phyloP scores from a whole-genome alignment of 2,797 vertebrate genomes.

The Myoxocephalus aenaeus region DNA sequence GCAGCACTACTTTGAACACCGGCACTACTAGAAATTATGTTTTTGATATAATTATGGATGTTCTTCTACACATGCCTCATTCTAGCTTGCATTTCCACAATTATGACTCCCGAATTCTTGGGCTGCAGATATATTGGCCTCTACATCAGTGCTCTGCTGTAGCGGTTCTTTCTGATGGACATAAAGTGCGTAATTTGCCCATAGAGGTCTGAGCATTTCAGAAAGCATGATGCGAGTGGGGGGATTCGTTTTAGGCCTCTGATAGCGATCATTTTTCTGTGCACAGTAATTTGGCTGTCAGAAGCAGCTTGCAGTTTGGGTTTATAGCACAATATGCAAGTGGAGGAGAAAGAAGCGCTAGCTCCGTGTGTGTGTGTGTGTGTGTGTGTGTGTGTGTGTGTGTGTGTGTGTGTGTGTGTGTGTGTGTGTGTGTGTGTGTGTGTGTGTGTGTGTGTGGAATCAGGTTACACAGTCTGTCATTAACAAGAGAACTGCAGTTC shows the following conservation, averaged over 20 bases:
- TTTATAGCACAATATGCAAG: slow-evolving; percentile 82
- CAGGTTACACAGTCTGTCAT: slow-evolving; percentile 85
- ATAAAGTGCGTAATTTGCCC: slow-evolving; percentile 75
- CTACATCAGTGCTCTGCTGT: slow-evolving; percentile 26
- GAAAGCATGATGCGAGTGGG: slow-evolving; percentile 49
- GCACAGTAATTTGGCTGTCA: slow-evolving; percentile 84
- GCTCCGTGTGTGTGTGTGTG: slow-evolving; percentile 30
- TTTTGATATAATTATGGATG: not conserved
- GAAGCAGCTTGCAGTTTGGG: slow-evolving; percentile 82
- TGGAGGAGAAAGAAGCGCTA: slow-evolving; percentile 59
- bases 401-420: not conserved
- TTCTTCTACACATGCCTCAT: slow-evolving; percentile 15
- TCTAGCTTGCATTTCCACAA: slow-evolving; percentile 27
- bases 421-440: slow-evolving; percentile 7
- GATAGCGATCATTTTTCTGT: slow-evolving; percentile 80
- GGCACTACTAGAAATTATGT: not conserved
- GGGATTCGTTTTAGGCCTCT: slow-evolving; percentile 59
- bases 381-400: too few relatives aligned
- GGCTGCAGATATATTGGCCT: slow-evolving; percentile 28
- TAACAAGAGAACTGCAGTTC: slow-evolving; percentile 83
- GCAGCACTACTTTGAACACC: not conserved
- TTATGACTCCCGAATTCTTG: slow-evolving; percentile 16
- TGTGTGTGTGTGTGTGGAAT: slow-evolving; percentile 66
- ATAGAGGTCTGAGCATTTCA: slow-evolving; percentile 73
- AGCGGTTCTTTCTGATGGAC: slow-evolving; percentile 41